phyloP scores from a whole-genome alignment of 1,140 invertebrate genomes.

The Nixonia krombeini region DNA sequence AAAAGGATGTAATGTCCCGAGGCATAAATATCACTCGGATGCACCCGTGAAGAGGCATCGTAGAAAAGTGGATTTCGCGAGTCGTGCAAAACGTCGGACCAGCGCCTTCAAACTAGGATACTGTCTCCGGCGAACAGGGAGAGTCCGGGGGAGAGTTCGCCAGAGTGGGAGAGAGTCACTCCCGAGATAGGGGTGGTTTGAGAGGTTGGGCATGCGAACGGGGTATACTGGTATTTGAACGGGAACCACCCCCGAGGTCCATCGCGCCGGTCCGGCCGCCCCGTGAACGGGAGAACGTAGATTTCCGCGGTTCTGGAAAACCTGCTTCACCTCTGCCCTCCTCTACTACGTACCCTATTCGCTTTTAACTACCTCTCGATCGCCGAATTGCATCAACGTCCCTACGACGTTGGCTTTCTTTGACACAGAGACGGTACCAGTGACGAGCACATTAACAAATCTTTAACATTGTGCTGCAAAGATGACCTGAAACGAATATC shows the following conservation, averaged over 20 bases:
- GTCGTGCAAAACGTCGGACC: conserved; percentile 38
- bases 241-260: conserved; percentile 70
- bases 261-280: conserved; percentile 70
- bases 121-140: conserved; percentile 24
- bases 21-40: neutral
- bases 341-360: conserved; percentile 24
- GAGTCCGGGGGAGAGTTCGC: conserved; percentile 46
- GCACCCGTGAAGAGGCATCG: no score
- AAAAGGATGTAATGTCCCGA: neutral
- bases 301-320: conserved; percentile 58
- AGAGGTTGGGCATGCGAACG: conserved; percentile 56
- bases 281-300: conserved; percentile 53
- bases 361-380: conserved; percentile 32
- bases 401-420: neutral
- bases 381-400: conserved; percentile 16
- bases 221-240: conserved; percentile 67
- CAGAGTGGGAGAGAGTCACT: conserved; percentile 43
- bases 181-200: conserved; percentile 47
- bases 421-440: neutral
- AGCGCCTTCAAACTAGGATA: conserved; percentile 45
- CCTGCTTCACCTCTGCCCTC: conserved; percentile 19
- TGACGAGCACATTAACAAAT: no score
- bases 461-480: neutral
- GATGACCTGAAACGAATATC: conserved; percentile 9
- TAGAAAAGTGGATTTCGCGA: no score